Percentiles rank a stretch among this genome's conserved stretches.
Evolutionary conservation across 2,888 invertebrate species (phyloP).

Genomic region (Tachina fera): DNA sequence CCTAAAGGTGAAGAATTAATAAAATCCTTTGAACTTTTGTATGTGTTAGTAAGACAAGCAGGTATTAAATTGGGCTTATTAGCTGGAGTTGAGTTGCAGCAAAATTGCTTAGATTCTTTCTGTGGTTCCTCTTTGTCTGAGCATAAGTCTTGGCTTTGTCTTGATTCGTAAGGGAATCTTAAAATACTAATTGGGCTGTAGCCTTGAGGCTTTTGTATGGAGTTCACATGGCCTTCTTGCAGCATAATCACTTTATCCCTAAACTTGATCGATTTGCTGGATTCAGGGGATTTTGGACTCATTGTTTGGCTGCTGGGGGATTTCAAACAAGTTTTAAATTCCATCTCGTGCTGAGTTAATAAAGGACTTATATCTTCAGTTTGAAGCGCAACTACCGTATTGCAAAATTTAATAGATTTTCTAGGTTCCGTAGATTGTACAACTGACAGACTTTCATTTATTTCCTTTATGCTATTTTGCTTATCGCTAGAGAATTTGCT

Average conservation of each 20-base stretch:
- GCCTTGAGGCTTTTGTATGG: slow-evolving; percentile 62
- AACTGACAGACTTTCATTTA: background rate
- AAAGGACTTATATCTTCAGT: slow-evolving; percentile 62
- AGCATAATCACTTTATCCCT: slow-evolving; percentile 75
- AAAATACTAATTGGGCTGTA: slow-evolving; percentile 68
- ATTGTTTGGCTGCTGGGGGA: background rate
- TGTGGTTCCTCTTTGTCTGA: background rate
- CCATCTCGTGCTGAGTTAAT: background rate
- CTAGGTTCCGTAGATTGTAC: slow-evolving; percentile 40
- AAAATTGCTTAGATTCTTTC: background rate
- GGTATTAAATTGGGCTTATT: slow-evolving; percentile 18
- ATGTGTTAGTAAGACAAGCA: slow-evolving; percentile 22
- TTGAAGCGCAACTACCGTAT: slow-evolving; percentile 72
- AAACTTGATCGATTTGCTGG: slow-evolving; percentile 76
- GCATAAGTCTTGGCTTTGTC: background rate
- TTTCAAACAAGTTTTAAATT: slow-evolving; percentile 41
- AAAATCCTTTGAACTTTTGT: slow-evolving; percentile 61
- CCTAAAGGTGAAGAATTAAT: slow-evolving; percentile 69
- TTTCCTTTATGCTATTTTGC: slow-evolving; percentile 30
- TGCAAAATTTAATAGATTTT: slow-evolving; percentile 76
- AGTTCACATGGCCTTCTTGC: slow-evolving; percentile 67
- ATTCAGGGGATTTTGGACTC: slow-evolving; percentile 33
- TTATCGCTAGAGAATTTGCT: slow-evolving; percentile 13
- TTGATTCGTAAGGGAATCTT: slow-evolving; percentile 30
- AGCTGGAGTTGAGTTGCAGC: no score